Percentiles rank a stretch among this genome's conserved stretches.
Conservation (phyloP, 2,888 invertebrate species). For the Philereme vetulata region DNA sequence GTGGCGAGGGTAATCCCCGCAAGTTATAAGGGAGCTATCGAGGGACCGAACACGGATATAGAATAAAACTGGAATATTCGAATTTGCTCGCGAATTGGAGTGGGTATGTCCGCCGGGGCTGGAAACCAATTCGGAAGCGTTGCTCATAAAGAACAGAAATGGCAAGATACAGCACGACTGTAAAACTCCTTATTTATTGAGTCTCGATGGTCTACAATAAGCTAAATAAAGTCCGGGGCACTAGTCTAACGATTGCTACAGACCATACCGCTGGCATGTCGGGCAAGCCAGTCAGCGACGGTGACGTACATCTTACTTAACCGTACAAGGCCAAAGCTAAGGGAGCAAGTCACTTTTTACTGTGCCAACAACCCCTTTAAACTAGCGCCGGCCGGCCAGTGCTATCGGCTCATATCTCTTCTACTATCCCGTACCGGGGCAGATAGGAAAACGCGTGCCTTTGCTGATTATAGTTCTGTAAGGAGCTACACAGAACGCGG, state of each 20-base stretch:
- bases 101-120: conserved; percentile 34
- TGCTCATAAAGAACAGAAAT: conserved; percentile 45
- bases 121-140: conserved; percentile 47
- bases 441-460: too few species aligned
- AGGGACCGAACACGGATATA: conserved; percentile 48
- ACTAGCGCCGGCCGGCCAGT: too few species aligned
- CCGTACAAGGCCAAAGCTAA: too few species aligned
- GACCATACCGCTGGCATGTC: too few species aligned
- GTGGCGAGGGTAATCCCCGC: conserved; percentile 59
- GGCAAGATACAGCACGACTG: conserved; percentile 40
- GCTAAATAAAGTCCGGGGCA: conserved; percentile 34
- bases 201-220: conserved; percentile 41
- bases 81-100: conserved; percentile 40
- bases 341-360: too few species aligned
- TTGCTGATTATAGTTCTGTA: too few species aligned
- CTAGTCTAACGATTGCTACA: conserved; percentile 3
- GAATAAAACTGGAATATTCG: conserved; percentile 49
- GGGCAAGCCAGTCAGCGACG: too few species aligned
- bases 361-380: too few species aligned
- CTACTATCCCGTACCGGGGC: too few species aligned
- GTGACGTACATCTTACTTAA: too few species aligned
- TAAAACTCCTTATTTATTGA: conserved; percentile 49
- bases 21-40: conserved; percentile 54
- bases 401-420: too few species aligned
- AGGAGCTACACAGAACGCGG: too few species aligned